Evolutionary conservation across 1,140 invertebrate species (phyloP).

Genomic region (Apocrypta bakeri): DNA sequence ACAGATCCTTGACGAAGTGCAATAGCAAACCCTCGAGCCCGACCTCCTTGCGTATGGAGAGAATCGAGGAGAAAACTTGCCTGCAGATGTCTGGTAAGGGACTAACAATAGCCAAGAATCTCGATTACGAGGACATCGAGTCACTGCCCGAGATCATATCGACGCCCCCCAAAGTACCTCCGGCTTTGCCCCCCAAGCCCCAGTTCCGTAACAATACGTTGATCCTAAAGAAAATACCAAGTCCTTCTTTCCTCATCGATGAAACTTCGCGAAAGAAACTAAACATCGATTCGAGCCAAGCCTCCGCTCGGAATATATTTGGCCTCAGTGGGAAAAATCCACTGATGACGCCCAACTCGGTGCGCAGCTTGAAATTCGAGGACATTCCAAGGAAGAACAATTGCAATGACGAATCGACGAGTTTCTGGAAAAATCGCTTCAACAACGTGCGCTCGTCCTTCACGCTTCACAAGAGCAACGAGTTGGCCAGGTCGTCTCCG

Average conservation of each 20-base stretch:
- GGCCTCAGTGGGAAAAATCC: constrained; percentile 31
- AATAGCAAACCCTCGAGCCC: constrained; percentile 28
- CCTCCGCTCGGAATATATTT: background rate
- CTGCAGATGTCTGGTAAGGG: constrained; percentile 68
- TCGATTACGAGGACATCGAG: constrained; percentile 76
- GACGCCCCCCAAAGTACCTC: constrained; percentile 77
- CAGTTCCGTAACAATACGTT: constrained; percentile 78
- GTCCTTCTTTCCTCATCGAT: constrained; percentile 79
- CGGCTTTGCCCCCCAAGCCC: constrained; percentile 82
- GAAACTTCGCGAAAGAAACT: constrained; percentile 78
- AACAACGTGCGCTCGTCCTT: constrained; percentile 62
- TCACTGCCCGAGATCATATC: constrained; percentile 70
- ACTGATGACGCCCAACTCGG: constrained; percentile 48
- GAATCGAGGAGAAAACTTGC: constrained; percentile 69
- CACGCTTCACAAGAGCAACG: constrained; percentile 54
- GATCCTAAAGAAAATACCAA: constrained; percentile 76
- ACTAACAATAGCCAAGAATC: constrained; percentile 75
- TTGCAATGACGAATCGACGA: constrained; percentile 53
- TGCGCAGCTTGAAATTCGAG: constrained; percentile 63
- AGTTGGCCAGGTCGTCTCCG: background rate
- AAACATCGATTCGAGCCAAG: constrained; percentile 38
- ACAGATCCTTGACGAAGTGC: constrained; percentile 37
- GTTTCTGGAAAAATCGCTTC: constrained; percentile 61
- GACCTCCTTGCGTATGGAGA: constrained; percentile 61
- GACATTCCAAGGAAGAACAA: constrained; percentile 54